Evolutionary conservation across 1,140 invertebrate species (phyloP), one percentile per base, ranked within the genome.

Genomic region (Lordiphosa stackelbergi): DNA sequence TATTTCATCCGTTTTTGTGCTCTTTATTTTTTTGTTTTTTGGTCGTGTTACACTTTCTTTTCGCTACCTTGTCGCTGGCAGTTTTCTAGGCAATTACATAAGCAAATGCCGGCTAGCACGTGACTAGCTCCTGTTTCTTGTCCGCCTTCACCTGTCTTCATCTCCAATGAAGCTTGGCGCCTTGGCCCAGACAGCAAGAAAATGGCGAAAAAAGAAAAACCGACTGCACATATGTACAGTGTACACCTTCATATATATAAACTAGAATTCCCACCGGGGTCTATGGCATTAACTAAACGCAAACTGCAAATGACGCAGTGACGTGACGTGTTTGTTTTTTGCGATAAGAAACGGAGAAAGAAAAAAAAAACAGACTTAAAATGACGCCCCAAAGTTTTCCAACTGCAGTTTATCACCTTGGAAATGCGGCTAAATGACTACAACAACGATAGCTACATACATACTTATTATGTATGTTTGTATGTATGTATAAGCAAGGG

Each of bases 361-460:
- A 19, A 19, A 28, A 41, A 40, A 46, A 38, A 19, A 34, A 46
- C 19, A 12, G 48, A 49, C 57, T 53, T 51, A 9, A 63, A 66
- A 51, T 53, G 35, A 53, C 51, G 40, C 42, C 51, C 22, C 48
- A 45, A 47, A 51, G 40, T 46, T 51, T 13, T 13, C 37, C 46
- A 68, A 42, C 45, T 68, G 59, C 65, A 53, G 51, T 69, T 68
- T 59, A 71, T 73, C 65, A 74, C 70, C 71, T 74, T 73, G 71
- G 65, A 38, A 74, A 74, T 69, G 71, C 48, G 52, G 48, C 52
- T 70, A 68, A 51, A 54, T 70, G 59, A 63, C 59, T 28, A 24
- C 41, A 45, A 38, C 38, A 37, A 47, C 43, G 19, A 28, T 8
- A 8, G 28, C 7, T 31, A 8, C 8, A 31, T 31, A 31, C 28